Percentiles rank a stretch among this genome's conserved stretches.
Conservation (phyloP, 2,113 vertebrate genomes). For the Camarhynchus parvulus region DNA sequence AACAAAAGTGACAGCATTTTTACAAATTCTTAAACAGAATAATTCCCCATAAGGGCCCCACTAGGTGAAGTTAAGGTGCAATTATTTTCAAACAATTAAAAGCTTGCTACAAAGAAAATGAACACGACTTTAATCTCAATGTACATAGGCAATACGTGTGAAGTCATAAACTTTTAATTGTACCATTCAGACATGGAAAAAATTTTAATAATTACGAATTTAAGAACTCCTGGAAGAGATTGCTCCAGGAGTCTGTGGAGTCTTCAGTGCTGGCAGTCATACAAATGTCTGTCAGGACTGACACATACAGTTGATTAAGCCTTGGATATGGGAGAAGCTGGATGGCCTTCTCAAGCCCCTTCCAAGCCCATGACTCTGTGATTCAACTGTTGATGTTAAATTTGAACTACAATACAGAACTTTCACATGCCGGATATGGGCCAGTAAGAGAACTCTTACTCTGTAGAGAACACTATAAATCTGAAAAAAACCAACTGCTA, state of each 20-base stretch:
- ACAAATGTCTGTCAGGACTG: background rate
- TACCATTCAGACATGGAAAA: background rate
- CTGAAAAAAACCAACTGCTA: slow-evolving; percentile 6
- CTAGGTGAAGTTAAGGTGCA: background rate
- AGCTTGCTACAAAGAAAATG: background rate
- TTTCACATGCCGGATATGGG: background rate
- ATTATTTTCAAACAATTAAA: background rate
- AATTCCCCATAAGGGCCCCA: background rate
- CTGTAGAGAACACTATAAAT: background rate
- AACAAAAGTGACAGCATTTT: background rate
- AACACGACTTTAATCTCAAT: background rate
- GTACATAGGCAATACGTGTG: background rate
- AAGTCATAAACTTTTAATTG: background rate
- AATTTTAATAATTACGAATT: background rate
- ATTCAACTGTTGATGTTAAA: slow-evolving; percentile 4
- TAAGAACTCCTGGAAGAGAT: background rate
- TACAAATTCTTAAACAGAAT: background rate
- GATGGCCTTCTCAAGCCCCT: background rate
- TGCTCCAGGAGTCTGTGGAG: background rate
- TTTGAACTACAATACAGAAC: background rate
- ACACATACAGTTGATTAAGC: background rate
- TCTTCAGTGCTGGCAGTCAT: background rate
- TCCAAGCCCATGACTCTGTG: slow-evolving; percentile 16
- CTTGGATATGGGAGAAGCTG: background rate
- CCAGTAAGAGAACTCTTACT: background rate